Conservation (phyloP, 2,113 vertebrate genomes). For the Apteryx mantelli region DNA sequence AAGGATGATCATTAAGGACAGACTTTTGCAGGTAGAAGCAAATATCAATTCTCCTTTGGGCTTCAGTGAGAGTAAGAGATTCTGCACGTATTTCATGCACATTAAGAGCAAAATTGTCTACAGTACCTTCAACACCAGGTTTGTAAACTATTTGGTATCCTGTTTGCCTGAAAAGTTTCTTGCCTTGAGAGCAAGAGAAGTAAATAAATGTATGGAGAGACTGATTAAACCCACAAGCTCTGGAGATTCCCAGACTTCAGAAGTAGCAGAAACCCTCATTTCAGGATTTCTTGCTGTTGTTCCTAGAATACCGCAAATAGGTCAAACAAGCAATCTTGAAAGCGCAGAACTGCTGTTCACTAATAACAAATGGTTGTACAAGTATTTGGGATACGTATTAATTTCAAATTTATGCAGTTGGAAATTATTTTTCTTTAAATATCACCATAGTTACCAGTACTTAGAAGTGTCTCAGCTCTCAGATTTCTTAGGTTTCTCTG, state of each 20-base stretch:
- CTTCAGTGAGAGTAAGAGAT: background rate
- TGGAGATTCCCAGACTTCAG: background rate
- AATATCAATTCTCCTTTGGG: background rate
- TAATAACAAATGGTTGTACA: background rate
- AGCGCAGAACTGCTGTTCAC: background rate
- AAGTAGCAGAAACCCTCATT: background rate
- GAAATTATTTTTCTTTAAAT: background rate
- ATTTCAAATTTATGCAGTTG: background rate
- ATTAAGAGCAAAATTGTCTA: background rate
- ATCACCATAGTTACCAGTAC: background rate
- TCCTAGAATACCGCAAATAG: conserved; percentile 1
- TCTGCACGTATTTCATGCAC: background rate
- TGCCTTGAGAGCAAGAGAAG: conserved; percentile 15
- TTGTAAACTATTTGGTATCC: conserved; percentile 7
- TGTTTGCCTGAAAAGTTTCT: conserved; percentile 16
- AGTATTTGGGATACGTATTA: background rate
- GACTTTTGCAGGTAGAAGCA: background rate
- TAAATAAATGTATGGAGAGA: background rate
- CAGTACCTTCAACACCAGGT: background rate
- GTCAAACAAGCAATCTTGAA: background rate
- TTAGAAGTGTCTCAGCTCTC: background rate
- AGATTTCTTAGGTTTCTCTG: background rate
- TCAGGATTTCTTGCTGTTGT: background rate
- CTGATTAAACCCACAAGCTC: background rate
- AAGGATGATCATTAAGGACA: background rate